Percentiles rank a stretch among this genome's conserved stretches.
Evolutionary conservation across 2,888 invertebrate genomes (phyloP).

Genomic region (Poecilobothrus nobilitatus): DNA sequence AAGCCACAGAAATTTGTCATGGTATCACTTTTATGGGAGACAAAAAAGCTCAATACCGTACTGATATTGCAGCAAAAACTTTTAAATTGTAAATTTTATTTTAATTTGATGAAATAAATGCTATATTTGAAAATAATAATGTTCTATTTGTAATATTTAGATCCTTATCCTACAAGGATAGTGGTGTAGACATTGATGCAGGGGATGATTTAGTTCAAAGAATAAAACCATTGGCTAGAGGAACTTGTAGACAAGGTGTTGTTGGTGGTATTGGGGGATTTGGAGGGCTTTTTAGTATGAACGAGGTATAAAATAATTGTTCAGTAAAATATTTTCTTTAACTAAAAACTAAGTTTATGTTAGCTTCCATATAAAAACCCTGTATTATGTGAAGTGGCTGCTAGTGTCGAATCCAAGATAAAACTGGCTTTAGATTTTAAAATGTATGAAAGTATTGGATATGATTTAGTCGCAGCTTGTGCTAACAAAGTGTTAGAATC

Average conservation of each 20-base stretch:
- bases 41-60: conserved; percentile 76
- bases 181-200: conserved; percentile 90
- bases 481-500: conserved; percentile 93
- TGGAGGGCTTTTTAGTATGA: conserved; percentile 85
- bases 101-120: conserved; percentile 8
- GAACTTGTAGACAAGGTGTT: conserved; percentile 70
- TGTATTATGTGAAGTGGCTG: conserved; percentile 85
- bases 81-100: conserved; percentile 58
- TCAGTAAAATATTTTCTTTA: not conserved
- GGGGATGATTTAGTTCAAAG: conserved; percentile 77
- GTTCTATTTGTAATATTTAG: conserved; percentile 17
- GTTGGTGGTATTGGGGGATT: conserved; percentile 82
- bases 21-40: conserved; percentile 72
- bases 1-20: conserved; percentile 65
- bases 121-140: conserved; percentile 1
- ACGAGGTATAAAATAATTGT: conserved; percentile 44
- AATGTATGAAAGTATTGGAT: conserved; percentile 77
- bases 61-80: conserved; percentile 83
- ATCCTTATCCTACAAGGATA: conserved; percentile 70
- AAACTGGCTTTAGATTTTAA: conserved; percentile 76
- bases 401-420: conserved; percentile 95
- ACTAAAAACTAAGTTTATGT: not conserved
- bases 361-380: conserved; percentile 59
- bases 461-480: conserved; percentile 96
- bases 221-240: conserved; percentile 73